Percentiles rank a stretch among this genome's conserved stretches.
Conservation (phyloP, 2,113 vertebrate species). For the Bos indicus region DNA sequence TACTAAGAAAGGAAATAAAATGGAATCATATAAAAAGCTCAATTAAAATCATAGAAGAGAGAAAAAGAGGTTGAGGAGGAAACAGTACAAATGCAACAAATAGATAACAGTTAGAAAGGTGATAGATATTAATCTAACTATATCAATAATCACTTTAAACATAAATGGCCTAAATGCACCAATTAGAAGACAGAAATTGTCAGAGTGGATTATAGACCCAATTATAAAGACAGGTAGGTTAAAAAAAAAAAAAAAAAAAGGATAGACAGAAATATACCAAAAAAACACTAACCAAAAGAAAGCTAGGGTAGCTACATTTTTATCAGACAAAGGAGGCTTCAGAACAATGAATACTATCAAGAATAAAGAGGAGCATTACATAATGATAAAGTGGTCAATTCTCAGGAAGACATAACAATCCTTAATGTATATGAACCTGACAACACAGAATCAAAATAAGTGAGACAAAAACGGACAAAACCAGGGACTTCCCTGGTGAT, state of each 20-base stretch:
- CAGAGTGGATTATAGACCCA: neutral
- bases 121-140: neutral
- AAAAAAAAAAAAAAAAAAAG: neutral
- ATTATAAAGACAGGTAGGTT: neutral
- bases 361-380: neutral
- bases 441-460: neutral
- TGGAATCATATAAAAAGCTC: neutral
- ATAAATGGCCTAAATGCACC: neutral
- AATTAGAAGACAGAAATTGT: neutral
- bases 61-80: neutral
- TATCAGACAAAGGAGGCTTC: neutral
- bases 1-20: neutral
- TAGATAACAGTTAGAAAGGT: neutral
- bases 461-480: neutral
- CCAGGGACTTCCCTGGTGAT: neutral
- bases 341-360: neutral
- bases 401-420: neutral
- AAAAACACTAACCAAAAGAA: neutral
- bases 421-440: neutral
- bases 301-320: neutral
- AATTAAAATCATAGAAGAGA: neutral
- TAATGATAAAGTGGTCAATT: neutral
- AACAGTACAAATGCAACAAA: neutral
- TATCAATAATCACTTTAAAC: neutral
- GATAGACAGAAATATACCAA: neutral